These are phyloP conservation scores for Drosophila putrida DNA, from an alignment of 2,888 invertebrate genomes.

Conservation along the genomic window DNA sequence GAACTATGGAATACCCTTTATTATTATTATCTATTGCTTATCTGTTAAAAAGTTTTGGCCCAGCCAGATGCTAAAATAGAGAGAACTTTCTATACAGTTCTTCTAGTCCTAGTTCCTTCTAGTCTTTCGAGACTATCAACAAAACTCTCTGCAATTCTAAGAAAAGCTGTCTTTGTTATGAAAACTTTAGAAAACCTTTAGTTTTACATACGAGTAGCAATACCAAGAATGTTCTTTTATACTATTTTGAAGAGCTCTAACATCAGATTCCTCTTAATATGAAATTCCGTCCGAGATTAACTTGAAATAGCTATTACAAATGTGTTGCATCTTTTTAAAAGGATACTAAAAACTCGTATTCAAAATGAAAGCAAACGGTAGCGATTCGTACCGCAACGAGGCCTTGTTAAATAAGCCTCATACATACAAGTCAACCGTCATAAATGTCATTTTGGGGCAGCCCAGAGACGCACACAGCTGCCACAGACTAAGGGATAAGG, in stretches of 20 bases:
- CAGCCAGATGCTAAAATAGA: too few relatives aligned
- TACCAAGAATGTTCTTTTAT: neutral
- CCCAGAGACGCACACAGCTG: conserved; percentile 3
- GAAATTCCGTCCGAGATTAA: neutral
- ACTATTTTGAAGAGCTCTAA: neutral
- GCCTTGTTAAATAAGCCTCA: conserved; percentile 53
- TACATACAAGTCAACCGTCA: conserved; percentile 68
- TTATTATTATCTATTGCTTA: too few relatives aligned
- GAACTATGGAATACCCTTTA: conserved; percentile 10
- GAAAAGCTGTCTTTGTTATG: too few relatives aligned
- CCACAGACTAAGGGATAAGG: neutral
- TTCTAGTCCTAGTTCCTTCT: too few relatives aligned
- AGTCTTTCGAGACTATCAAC: too few relatives aligned
- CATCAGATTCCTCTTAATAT: neutral
- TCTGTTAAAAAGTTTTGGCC: too few relatives aligned
- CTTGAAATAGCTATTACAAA: neutral
- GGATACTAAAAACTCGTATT: neutral
- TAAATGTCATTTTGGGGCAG: conserved; percentile 60
- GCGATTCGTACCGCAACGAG: conserved; percentile 16
- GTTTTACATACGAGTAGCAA: neutral
- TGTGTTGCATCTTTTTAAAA: neutral
- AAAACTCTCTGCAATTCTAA: too few relatives aligned
- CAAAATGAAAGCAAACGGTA: conserved; percentile 1
- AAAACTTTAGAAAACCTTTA: neutral
- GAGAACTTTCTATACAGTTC: too few relatives aligned